A percentile compares a stretch with the other conserved stretches of the same genome.
Evolutionary conservation across 92 coral and sea anemone genomes (phyloP).

Genomic region (Parazoanthus atlanticus): DNA sequence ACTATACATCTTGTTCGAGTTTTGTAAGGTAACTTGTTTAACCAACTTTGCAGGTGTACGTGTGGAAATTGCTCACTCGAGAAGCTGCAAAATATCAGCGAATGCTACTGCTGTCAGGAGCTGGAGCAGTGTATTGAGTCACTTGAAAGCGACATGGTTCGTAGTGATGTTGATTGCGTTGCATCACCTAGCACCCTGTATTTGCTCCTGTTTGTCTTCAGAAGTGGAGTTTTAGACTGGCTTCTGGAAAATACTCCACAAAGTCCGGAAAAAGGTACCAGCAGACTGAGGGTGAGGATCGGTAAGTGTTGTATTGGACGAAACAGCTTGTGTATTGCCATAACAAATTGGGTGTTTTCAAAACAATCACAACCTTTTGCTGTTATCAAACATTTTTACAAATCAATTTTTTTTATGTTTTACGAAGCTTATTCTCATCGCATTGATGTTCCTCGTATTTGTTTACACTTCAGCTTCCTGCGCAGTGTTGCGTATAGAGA

Average conservation of each 20-base stretch:
- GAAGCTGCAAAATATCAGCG: constrained; percentile 48
- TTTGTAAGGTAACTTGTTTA: neutral
- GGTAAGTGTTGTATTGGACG: constrained; percentile 11
- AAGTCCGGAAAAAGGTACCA: constrained; percentile 42
- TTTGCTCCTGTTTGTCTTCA: constrained; percentile 50
- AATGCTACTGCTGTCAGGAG: constrained; percentile 61
- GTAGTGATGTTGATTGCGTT: constrained; percentile 14
- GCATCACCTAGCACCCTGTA: constrained; percentile 47
- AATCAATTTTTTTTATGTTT: neutral
- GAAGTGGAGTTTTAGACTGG: constrained; percentile 48
- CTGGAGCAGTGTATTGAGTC: constrained; percentile 55
- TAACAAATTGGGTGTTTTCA: constrained; percentile 11
- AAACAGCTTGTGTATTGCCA: neutral
- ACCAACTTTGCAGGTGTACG: constrained; percentile 45
- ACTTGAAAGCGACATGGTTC: constrained; percentile 54
- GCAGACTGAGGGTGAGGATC: constrained; percentile 40
- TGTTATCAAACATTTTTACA: neutral
- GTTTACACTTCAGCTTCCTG: neutral
- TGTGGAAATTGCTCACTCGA: constrained; percentile 49
- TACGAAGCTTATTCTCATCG: constrained; percentile 1
- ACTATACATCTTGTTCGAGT: neutral
- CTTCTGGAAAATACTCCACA: constrained; percentile 42
- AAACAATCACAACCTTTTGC: constrained; percentile 1
- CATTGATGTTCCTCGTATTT: neutral
- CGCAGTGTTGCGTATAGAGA: neutral